These are phyloP conservation scores for Apteryx owenii DNA, from an alignment of 2,113 vertebrate species.

Conservation along the genomic window DNA sequence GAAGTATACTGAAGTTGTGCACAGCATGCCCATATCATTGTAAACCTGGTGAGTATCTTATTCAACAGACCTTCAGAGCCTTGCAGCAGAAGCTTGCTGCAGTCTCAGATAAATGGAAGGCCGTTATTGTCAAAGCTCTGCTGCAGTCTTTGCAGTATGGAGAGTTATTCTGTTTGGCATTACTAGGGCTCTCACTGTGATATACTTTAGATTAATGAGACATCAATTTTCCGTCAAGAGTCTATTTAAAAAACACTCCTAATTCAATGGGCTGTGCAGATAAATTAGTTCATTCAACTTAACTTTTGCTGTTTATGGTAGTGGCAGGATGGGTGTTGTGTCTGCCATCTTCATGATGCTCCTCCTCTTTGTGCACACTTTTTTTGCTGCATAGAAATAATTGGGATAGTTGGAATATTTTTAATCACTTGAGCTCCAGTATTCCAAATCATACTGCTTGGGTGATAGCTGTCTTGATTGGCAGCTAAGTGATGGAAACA, in stretches of 20 bases:
- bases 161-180: not conserved
- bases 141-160: not conserved
- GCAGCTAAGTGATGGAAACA: not conserved
- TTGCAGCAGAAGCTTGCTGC: not conserved
- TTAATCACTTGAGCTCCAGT: not conserved
- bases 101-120: not conserved
- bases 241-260: constrained; percentile 46
- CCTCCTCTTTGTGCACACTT: not conserved
- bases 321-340: not conserved
- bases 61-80: constrained; percentile 35
- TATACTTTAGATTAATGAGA: constrained; percentile 50
- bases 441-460: not conserved
- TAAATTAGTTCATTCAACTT: constrained; percentile 19
- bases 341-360: not conserved
- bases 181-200: constrained; percentile 31
- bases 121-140: not conserved
- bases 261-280: constrained; percentile 5
- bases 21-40: not conserved
- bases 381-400: not conserved
- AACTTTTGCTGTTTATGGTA: not conserved
- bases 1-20: not conserved
- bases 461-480: not conserved
- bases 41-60: constrained; percentile 23
- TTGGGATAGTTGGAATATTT: not conserved
- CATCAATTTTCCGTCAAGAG: constrained; percentile 46